Percentiles rank a stretch among this genome's conserved stretches.
Conservation (phyloP, 2,797 vertebrate species). For the Hirundo rustica region DNA sequence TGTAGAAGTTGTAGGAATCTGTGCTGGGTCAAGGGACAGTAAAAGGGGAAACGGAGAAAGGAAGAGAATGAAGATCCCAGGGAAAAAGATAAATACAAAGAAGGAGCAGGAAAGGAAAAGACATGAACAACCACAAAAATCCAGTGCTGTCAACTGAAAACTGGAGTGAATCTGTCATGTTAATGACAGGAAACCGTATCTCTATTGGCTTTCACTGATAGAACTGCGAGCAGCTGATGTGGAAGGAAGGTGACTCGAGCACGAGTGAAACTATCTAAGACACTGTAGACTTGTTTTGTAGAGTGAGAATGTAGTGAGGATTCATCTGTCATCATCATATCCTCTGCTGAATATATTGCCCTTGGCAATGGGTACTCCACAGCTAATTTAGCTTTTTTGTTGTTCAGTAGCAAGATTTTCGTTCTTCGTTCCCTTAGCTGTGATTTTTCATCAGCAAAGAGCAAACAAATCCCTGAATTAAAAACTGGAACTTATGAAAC, state of each 20-base stretch:
- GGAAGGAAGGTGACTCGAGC: conserved; percentile 72
- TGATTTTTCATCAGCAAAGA: conserved; percentile 37
- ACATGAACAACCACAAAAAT: conserved; percentile 55
- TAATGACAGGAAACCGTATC: conserved; percentile 65
- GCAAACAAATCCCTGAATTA: conserved; percentile 17
- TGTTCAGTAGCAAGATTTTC: conserved; percentile 67
- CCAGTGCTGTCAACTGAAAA: conserved; percentile 66
- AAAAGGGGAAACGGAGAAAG: conserved; percentile 10
- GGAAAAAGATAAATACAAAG: conserved; percentile 43
- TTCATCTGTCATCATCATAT: conserved; percentile 72
- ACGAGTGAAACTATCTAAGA: conserved; percentile 70
- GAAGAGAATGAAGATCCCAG: conserved; percentile 18
- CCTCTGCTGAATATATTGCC: conserved; percentile 75
- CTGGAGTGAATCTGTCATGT: conserved; percentile 5
- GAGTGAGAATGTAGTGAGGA: conserved; percentile 61
- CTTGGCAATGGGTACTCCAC: conserved; percentile 74
- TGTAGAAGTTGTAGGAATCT: not conserved
- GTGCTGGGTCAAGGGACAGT: not conserved
- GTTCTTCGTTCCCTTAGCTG: conserved; percentile 54
- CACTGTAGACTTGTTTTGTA: conserved; percentile 67
- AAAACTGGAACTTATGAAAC: conserved; percentile 36
- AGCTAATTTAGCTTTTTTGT: conserved; percentile 72
- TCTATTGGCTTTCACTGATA: conserved; percentile 65
- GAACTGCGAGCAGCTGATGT: conserved; percentile 67
- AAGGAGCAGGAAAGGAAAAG: conserved; percentile 45